These are phyloP conservation scores for Tenebrio molitor DNA, from an alignment of 1,140 invertebrate genomes.

Conservation along the genomic window DNA sequence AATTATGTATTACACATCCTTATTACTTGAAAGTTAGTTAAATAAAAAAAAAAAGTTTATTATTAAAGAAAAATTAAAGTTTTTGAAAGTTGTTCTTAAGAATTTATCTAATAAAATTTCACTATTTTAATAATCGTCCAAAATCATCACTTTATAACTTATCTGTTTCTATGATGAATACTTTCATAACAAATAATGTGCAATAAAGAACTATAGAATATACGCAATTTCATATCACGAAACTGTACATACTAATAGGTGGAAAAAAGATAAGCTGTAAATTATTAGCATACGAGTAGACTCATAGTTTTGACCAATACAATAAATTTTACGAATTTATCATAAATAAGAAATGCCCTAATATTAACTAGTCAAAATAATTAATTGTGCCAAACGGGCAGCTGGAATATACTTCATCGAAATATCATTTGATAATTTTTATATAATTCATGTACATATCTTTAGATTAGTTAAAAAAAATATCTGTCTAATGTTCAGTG, in stretches of 20 bases:
- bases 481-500: constrained; percentile 51
- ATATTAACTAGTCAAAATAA: constrained; percentile 51
- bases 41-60: too few relatives aligned
- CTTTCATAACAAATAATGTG: not conserved
- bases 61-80: too few relatives aligned
- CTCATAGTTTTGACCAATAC: constrained; percentile 56
- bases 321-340: constrained; percentile 62
- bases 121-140: not conserved
- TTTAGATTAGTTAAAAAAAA: constrained; percentile 51
- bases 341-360: constrained; percentile 36
- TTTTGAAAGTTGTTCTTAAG: too few relatives aligned
- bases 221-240: constrained; percentile 16
- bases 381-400: constrained; percentile 56
- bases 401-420: constrained; percentile 56
- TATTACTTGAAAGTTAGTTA: too few relatives aligned
- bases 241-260: constrained; percentile 4
- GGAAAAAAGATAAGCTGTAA: constrained; percentile 17
- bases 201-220: constrained; percentile 9
- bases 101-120: too few relatives aligned
- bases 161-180: not conserved
- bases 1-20: too few relatives aligned
- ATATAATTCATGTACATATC: constrained; percentile 60
- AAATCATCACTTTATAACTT: not conserved
- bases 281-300: constrained; percentile 12
- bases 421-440: constrained; percentile 61